Base-by-base conservation (phyloP, 2,797 vertebrate species). In the Ceryle rudis region DNA sequence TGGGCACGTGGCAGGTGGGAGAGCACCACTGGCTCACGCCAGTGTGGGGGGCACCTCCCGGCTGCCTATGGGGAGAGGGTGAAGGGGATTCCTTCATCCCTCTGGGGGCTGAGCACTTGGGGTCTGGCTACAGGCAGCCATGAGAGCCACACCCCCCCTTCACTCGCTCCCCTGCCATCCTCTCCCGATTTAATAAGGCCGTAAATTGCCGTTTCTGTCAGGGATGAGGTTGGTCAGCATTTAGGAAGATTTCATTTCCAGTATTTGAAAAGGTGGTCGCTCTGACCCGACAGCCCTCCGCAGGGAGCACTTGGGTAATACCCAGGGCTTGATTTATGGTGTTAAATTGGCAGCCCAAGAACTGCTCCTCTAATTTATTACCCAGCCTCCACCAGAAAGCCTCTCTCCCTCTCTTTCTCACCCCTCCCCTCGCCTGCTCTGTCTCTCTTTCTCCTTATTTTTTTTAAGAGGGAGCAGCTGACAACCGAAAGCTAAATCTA, bases 221-320 rank as follows among this genome's bases (percentile, higher is more conserved):
- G 89, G 57, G 93, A 84, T 77, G 89, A 70, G 66, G 86, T 78
- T 91, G 85, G 60, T 89, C 92, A 95, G 92, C 55, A 23, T 46
- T 84, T 91, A 95, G 92, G 89, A 97, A 97, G 88, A 96, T 97
- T 97, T 97, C 88, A 92, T 97, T 97, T 97, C 96, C 51, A 89
- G 94, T 83, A 92, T 97, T 98, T 97, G 94, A 94, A 96, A 97
- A 97, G 96, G 95, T 97, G 97, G 97, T 97, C 97, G 83, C 80
- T 92, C 81, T 97, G 97, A 94, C 93, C 96, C 83, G 2, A 18
- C 73, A 95, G 86, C 93, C 93, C 87, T 95, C 96, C 81, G 0
- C 71, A 85, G 94, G 89, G 97, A 97, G 96, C 91, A 58, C 86
- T 96, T 96, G 90, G 95, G 91, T 89, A 81, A 95, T 90, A 96